Conservation (phyloP, 1,140 invertebrate species). For the Anagrus nilaparvatae region DNA sequence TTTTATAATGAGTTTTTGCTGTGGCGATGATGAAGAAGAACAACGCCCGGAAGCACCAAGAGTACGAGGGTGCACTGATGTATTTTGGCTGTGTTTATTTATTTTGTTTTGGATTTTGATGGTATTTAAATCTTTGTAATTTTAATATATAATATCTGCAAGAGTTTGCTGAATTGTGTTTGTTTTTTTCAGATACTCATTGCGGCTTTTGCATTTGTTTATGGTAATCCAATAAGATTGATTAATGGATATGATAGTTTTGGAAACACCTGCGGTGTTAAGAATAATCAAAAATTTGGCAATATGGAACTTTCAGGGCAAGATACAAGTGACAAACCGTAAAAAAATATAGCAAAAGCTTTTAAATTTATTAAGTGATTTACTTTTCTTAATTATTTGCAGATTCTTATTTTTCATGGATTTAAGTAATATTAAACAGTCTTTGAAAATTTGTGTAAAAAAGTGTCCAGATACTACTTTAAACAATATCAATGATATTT, state of each 20-base stretch:
- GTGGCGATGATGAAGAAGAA: constrained; percentile 29
- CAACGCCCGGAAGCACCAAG: constrained; percentile 31
- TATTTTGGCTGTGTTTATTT: constrained; percentile 73
- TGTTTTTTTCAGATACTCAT: constrained; percentile 60
- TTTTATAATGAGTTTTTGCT: constrained; percentile 39
- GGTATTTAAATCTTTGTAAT: constrained; percentile 49
- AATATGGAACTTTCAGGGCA: constrained; percentile 67
- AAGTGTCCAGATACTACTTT: constrained; percentile 68
- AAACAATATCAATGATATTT: constrained; percentile 53
- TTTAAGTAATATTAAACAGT: constrained; percentile 59
- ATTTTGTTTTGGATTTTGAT: constrained; percentile 79
- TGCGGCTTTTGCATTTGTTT: constrained; percentile 77
- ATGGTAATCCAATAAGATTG: constrained; percentile 77
- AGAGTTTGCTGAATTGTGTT: constrained; percentile 4
- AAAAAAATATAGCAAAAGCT: constrained; percentile 20
- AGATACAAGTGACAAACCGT: constrained; percentile 69
- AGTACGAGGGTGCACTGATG: constrained; percentile 71
- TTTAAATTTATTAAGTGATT: not conserved
- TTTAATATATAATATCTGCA: constrained; percentile 2
- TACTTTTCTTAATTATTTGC: constrained; percentile 19
- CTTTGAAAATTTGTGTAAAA: constrained; percentile 82
- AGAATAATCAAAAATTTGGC: constrained; percentile 62
- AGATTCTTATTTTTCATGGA: constrained; percentile 79
- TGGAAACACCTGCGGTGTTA: constrained; percentile 88
- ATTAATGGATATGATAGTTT: constrained; percentile 92